phyloP scores from a whole-genome alignment of 2,888 invertebrate genomes.

The Hypomecis atomaria region DNA sequence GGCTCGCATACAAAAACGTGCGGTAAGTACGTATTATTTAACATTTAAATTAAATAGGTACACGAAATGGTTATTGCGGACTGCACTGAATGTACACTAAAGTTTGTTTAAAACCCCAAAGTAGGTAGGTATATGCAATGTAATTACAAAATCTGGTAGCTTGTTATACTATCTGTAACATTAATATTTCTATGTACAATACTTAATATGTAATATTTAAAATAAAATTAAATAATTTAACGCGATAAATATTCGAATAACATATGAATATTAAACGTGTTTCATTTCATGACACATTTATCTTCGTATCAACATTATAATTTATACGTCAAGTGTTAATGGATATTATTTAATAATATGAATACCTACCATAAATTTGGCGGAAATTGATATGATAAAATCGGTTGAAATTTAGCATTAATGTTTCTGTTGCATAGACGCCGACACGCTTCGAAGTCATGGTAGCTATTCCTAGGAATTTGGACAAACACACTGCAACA shows the following conservation, averaged over 20 bases:
- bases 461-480: too few species aligned
- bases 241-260: not conserved
- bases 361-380: conserved; percentile 3
- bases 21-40: too few species aligned
- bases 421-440: not conserved
- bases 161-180: too few species aligned
- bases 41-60: too few species aligned
- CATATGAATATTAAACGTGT: conserved; percentile 7
- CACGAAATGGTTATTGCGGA: too few species aligned
- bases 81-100: too few species aligned
- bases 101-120: too few species aligned
- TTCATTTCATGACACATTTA: conserved; percentile 10
- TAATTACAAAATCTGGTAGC: too few species aligned
- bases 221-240: not conserved
- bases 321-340: conserved; percentile 10
- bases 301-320: conserved; percentile 10
- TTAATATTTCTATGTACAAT: too few species aligned
- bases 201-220: not conserved
- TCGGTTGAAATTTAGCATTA: not conserved
- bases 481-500: too few species aligned
- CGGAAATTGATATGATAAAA: conserved; percentile 2
- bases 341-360: conserved; percentile 14
- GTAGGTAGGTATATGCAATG: too few species aligned
- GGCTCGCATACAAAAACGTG: too few species aligned
- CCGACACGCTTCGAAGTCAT: not conserved